Base-by-base conservation (phyloP, 2,797 vertebrate genomes). In the Anableps anableps region DNA sequence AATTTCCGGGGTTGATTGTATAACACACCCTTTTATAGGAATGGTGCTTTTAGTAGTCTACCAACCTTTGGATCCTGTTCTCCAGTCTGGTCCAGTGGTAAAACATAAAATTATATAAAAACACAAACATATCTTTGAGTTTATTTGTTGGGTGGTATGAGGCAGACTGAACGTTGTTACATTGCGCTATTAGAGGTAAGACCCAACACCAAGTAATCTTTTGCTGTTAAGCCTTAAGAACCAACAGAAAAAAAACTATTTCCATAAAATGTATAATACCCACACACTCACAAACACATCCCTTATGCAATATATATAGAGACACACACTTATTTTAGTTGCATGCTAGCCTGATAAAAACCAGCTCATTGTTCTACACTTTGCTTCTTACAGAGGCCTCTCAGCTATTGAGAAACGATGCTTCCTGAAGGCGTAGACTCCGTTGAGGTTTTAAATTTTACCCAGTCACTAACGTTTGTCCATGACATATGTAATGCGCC, bases 1-100 rank as follows among this genome's bases (percentile, higher is more conserved):
- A 2, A 77, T 81, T 78, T 83, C 29, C 36, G 26, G 36, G 14
- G 62, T 19, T 79, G 26, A 72, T 71, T 76, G 58, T 36, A 62
- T 6, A 51, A 2, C 29, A 26, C 55, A 62, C 9, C 43, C 7
- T n/a, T 83, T 64, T 64, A 47, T 29, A 7, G 1, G 55, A 23
- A 80, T 29, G 77, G 77, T 55, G 4, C 66, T 58, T 83, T 72
- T 17, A 80, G 9, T 48, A 41, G 26, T 41, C 64, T 68, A 26
- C 4, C 21, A 41, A 23, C 1, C 21, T 26, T 68, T 68, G 64
- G 10, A 26, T 68, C 1, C 26, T 70, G n/a, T n/a, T 70, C 6
- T n/a, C 66, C 10, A 68, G 14, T 26, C 11, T 5, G 23, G 36
- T 5, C 10, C 5, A 43, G 4, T 43, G 38, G 23, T 70, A 26